Base-by-base conservation (phyloP, 2,797 vertebrate species). In the Agapornis canus region DNA sequence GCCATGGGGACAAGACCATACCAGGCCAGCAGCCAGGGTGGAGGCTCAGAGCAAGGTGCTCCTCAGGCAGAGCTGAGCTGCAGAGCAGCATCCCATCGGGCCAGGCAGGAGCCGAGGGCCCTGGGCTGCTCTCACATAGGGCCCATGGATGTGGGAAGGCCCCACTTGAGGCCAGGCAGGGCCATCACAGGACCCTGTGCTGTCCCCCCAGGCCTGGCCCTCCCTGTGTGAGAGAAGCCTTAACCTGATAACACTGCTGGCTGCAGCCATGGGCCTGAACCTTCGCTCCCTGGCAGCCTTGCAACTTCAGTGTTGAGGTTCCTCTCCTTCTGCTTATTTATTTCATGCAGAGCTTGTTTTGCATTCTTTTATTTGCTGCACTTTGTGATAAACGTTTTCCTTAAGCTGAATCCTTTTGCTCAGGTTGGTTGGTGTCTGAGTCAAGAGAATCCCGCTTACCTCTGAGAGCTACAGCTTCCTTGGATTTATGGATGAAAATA, bases 241-340 rank as follows among this genome's bases (percentile, higher is more conserved):
- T 3, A 21, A 6, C 9, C 10, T 8, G 51, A 3, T n/a, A 16
- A 0, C 0, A 3, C 31, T 22, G 23, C 47, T 61, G 2, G n/a
- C 13, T n/a, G 63, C 0, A 54, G 35, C 47, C 15, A 15, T 11
- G 31, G 6, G 42, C 39, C 32, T 2, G 15, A 10, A 10, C 57
- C 10, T 1, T 19, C 2, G 2, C 37, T 18, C 5, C 15, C 17
- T 4, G 6, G 2, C 31, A 31, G 26, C 7, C 64, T 25, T 6
- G 49, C n/a, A 49, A 8, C 1, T 7, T 7, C 32, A 15, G 4
- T 2, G 8, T 18, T 61, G 17, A 42, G 21, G 23, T 21, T 75
- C 37, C 52, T 48, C 15, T 76, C 9, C 17, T 65, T 48, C 35
- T 63, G 43, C 8, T 27, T 77, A 13, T 48, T 49, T 57, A 5